phyloP scores from a whole-genome alignment of 2,113 vertebrate species.

The Oryzias curvinotus region DNA sequence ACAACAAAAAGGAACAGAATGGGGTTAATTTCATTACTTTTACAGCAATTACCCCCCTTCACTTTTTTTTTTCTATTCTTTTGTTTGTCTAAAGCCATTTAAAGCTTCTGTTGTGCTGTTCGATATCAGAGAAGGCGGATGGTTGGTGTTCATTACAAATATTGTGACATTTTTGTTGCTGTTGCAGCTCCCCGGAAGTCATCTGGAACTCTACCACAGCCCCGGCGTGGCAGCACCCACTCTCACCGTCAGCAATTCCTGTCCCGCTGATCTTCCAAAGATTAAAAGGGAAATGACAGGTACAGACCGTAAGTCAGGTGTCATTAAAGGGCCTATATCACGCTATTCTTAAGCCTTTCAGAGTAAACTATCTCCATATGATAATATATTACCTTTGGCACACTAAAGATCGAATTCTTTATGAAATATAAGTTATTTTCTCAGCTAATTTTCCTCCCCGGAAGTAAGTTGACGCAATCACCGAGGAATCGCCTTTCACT shows the following conservation, averaged over 20 bases:
- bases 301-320: constrained; percentile 34
- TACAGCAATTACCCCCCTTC: neutral
- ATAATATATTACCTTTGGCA: too few relatives aligned
- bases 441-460: too few relatives aligned
- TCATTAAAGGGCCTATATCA: too few relatives aligned
- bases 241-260: constrained; percentile 88
- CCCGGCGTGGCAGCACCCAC: constrained; percentile 77
- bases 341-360: too few relatives aligned
- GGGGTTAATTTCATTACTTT: constrained; percentile 56
- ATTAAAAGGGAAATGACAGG: constrained; percentile 86
- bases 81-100: neutral
- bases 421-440: too few relatives aligned
- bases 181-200: constrained; percentile 81
- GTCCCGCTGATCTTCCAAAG: constrained; percentile 87
- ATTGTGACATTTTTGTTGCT: constrained; percentile 12
- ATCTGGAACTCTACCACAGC: constrained; percentile 83
- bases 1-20: constrained; percentile 61
- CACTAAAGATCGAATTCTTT: too few relatives aligned
- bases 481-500: too few relatives aligned
- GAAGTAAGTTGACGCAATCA: too few relatives aligned
- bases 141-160: neutral
- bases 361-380: too few relatives aligned
- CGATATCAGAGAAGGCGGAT: neutral
- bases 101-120: constrained; percentile 8
- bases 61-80: neutral